These are phyloP conservation scores for Drosophila rellima DNA, from an alignment of 2,888 invertebrate genomes.

Conservation along the genomic window DNA sequence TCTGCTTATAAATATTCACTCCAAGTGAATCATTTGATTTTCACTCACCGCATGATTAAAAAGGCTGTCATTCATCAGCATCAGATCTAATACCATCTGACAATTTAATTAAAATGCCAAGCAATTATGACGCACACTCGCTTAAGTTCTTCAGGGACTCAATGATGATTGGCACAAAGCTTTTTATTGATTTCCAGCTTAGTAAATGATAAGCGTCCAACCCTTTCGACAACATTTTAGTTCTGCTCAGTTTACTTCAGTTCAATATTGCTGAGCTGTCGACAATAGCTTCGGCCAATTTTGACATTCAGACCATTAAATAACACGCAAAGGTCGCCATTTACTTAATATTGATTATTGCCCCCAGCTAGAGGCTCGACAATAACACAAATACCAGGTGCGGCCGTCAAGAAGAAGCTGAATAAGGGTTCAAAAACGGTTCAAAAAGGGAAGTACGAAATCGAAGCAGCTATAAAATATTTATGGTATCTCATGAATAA, in stretches of 20 bases:
- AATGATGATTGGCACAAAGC: constrained; percentile 50
- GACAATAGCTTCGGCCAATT: constrained; percentile 37
- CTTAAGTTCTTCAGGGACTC: constrained; percentile 15
- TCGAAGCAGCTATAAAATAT: constrained; percentile 7
- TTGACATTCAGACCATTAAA: constrained; percentile 55
- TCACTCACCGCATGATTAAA: constrained; percentile 64
- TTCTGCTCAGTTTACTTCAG: constrained; percentile 15
- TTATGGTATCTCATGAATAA: constrained; percentile 40
- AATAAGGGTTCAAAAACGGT: constrained; percentile 21
- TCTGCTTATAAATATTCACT: constrained; percentile 75
- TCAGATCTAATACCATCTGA: constrained; percentile 22
- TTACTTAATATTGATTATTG: constrained; percentile 69
- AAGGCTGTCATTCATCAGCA: constrained; percentile 25
- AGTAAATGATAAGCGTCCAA: constrained; percentile 44
- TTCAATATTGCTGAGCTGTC: constrained; percentile 32
- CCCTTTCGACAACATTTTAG: constrained; percentile 35
- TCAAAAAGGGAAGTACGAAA: neutral
- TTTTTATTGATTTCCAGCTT: constrained; percentile 66
- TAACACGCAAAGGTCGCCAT: constrained; percentile 71
- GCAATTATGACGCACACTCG: constrained; percentile 52
- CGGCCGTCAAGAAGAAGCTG: neutral
- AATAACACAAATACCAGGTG: constrained; percentile 39
- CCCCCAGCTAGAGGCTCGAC: constrained; percentile 58
- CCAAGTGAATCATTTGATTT: constrained; percentile 60
- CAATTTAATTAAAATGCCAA: constrained; percentile 48